Conservation (phyloP, 2,113 vertebrate genomes). For the Galeopterus variegatus region DNA sequence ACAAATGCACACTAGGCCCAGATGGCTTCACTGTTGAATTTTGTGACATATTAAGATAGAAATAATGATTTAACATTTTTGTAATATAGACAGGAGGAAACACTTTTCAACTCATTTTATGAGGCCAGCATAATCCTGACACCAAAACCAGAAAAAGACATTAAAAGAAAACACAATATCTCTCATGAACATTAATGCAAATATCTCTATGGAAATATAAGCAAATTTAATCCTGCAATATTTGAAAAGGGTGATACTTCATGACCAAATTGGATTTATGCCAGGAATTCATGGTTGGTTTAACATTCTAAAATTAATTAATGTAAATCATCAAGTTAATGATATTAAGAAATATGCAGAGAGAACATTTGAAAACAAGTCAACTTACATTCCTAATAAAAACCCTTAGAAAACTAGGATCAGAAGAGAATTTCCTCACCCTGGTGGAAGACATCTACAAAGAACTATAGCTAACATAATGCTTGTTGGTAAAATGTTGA, state of each 20-base stretch:
- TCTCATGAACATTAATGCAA: background rate
- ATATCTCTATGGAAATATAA: background rate
- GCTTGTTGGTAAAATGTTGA: background rate
- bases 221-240: background rate
- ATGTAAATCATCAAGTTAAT: slow-evolving; percentile 2
- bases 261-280: background rate
- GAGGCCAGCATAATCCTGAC: background rate
- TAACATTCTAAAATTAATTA: background rate
- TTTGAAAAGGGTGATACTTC: background rate
- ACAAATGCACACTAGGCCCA: background rate
- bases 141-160: background rate
- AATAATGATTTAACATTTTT: background rate
- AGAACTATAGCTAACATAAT: background rate
- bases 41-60: background rate
- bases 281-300: background rate
- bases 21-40: background rate
- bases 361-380: slow-evolving; percentile 44
- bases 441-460: background rate
- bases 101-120: background rate
- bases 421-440: background rate
- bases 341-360: background rate
- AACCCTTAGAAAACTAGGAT: background rate
- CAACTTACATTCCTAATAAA: background rate
- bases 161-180: background rate
- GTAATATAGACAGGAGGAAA: background rate